Conservation (phyloP, 2,888 invertebrate genomes). For the Cryptophagus acutangulus region DNA sequence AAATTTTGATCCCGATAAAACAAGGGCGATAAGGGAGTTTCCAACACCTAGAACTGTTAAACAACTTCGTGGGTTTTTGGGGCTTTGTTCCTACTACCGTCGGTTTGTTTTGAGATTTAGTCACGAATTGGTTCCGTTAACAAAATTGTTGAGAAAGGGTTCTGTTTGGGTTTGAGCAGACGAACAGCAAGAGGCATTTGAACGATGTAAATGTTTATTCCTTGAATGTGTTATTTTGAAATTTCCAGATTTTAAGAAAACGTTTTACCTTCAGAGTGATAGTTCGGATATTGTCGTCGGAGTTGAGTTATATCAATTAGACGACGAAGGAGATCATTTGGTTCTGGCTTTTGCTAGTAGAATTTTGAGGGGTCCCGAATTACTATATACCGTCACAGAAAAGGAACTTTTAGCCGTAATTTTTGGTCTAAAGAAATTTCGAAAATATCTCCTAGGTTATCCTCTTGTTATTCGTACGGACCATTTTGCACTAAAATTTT, state of each 20-base stretch:
- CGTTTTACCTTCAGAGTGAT: slow-evolving; percentile 13
- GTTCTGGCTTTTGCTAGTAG: slow-evolving; percentile 19
- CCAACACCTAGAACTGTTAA: slow-evolving; percentile 12
- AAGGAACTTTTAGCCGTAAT: slow-evolving; percentile 15
- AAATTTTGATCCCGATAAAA: slow-evolving; percentile 20
- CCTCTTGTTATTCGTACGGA: slow-evolving; percentile 15
- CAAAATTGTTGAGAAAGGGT: slow-evolving; percentile 14
- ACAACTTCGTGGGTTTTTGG: slow-evolving; percentile 14
- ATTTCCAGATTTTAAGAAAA: slow-evolving; percentile 12
- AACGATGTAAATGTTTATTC: slow-evolving; percentile 10
- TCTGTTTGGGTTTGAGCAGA: slow-evolving; percentile 12
- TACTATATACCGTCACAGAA: slow-evolving; percentile 12
- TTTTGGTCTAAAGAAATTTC: slow-evolving; percentile 12
- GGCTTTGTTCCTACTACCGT: slow-evolving; percentile 14
- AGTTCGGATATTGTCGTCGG: slow-evolving; percentile 13
- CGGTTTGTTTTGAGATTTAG: slow-evolving; percentile 14
- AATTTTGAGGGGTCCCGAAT: slow-evolving; percentile 14
- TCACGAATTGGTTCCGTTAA: slow-evolving; percentile 9
- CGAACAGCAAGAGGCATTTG: slow-evolving; percentile 12
- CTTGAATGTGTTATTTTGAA: slow-evolving; percentile 11
- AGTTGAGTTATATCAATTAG: slow-evolving; percentile 15
- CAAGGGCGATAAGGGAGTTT: slow-evolving; percentile 12
- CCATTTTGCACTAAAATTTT: slow-evolving; percentile 16
- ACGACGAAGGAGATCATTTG: slow-evolving; percentile 10
- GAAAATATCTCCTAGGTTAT: slow-evolving; percentile 11